phyloP scores from a whole-genome alignment of 2,888 invertebrate species.

The Acronicta psi region DNA sequence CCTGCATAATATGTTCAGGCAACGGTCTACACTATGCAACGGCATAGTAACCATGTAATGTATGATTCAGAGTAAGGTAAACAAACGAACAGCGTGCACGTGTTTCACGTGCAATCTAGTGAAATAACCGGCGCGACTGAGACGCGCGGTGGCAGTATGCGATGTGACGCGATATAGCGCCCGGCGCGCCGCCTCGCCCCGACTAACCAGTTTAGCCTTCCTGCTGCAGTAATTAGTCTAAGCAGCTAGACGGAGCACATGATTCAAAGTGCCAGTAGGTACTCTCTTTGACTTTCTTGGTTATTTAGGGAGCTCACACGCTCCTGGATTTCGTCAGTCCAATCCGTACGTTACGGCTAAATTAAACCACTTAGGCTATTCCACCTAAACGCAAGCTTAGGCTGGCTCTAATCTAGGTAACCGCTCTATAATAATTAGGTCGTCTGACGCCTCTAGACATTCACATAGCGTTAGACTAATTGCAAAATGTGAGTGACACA shows the following conservation, averaged over 20 bases:
- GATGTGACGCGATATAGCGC: conserved; percentile 62
- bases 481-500: conserved; percentile 30
- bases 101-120: conserved; percentile 65
- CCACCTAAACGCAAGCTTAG: conserved; percentile 24
- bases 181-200: conserved; percentile 54
- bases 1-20: conserved; percentile 5
- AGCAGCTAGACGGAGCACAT: conserved; percentile 74
- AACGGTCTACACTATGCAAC: neutral
- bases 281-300: conserved; percentile 69
- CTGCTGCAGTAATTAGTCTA: conserved; percentile 84
- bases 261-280: conserved; percentile 60
- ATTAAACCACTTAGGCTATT: conserved; percentile 37
- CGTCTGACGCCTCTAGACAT: conserved; percentile 17
- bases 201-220: conserved; percentile 80
- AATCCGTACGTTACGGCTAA: conserved; percentile 23
- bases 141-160: conserved; percentile 51
- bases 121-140: conserved; percentile 59
- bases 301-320: conserved; percentile 64
- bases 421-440: conserved; percentile 37
- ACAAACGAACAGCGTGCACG: conserved; percentile 53
- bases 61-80: conserved; percentile 31
- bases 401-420: conserved; percentile 16
- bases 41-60: conserved; percentile 10
- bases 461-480: conserved; percentile 34
- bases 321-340: conserved; percentile 54